phyloP scores from a whole-genome alignment of 2,888 invertebrate species.

The Dynastes grantii region DNA sequence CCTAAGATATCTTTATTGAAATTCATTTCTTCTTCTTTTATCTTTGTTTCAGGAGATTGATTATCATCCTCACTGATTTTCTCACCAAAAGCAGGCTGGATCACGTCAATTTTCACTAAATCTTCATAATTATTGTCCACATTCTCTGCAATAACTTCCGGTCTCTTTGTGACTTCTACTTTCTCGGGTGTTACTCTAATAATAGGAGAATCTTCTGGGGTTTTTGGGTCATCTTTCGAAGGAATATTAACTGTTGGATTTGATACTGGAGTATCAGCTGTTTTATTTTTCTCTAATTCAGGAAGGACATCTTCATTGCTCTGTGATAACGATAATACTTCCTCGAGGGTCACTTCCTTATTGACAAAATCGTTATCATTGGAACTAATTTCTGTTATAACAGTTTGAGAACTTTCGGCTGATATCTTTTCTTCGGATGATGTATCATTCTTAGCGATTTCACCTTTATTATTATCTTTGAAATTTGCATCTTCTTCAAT shows the following conservation, averaged over 20 bases:
- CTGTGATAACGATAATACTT: neutral
- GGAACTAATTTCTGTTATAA: conserved; percentile 5
- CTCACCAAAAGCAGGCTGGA: neutral
- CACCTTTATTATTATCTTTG: no score
- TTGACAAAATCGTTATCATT: conserved; percentile 5
- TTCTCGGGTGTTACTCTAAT: neutral
- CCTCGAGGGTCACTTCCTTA: neutral
- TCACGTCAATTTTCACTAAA: neutral
- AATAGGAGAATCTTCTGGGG: neutral
- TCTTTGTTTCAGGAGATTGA: neutral
- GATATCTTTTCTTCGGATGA: conserved; percentile 31
- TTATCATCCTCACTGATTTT: neutral
- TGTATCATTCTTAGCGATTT: conserved; percentile 51
- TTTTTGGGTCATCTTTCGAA: no score
- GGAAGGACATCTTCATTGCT: conserved; percentile 13
- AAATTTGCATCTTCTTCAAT: conserved; percentile 62
- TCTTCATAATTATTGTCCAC: neutral
- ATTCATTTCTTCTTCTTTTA: neutral
- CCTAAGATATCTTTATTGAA: neutral
- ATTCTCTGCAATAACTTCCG: neutral
- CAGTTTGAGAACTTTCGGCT: conserved; percentile 32
- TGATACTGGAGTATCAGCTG: neutral
- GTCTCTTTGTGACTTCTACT: neutral
- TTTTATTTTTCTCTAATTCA: conserved; percentile 22
- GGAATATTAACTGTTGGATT: no score